These are phyloP conservation scores for Microctenopoma steveboyesi DNA, from an alignment of 2,797 vertebrate genomes.

Conservation along the genomic window DNA sequence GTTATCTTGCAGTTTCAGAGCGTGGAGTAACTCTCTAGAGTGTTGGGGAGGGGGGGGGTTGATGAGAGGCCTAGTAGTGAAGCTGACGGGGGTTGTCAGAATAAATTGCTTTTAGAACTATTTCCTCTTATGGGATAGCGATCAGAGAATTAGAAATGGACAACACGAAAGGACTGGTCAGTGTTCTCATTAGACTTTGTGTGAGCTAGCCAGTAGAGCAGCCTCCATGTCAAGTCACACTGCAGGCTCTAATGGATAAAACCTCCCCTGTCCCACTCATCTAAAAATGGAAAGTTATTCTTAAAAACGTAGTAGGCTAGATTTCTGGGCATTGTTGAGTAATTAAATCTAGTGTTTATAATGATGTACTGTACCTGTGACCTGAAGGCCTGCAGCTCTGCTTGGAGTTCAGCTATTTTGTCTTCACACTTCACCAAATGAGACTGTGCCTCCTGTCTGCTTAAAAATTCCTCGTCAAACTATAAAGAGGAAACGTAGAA, in stretches of 20 bases:
- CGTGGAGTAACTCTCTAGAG: slow-evolving; percentile 66
- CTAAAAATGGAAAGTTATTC: slow-evolving; percentile 35
- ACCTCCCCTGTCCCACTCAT: slow-evolving; percentile 42
- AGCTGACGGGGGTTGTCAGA: slow-evolving; percentile 74
- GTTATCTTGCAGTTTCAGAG: slow-evolving; percentile 73
- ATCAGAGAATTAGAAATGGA: slow-evolving; percentile 85
- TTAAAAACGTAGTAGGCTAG: slow-evolving; percentile 26
- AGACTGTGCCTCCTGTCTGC: slow-evolving; percentile 92
- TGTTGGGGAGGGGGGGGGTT: slow-evolving; percentile 12
- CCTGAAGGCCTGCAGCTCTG: slow-evolving; percentile 90
- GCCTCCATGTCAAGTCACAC: slow-evolving; percentile 62
- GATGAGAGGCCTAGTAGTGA: slow-evolving; percentile 32
- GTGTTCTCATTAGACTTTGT: slow-evolving; percentile 85
- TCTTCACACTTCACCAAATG: slow-evolving; percentile 90
- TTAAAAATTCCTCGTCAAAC: slow-evolving; percentile 93
- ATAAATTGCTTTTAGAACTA: slow-evolving; percentile 87
- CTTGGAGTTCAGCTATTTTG: slow-evolving; percentile 89
- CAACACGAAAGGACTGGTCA: slow-evolving; percentile 78
- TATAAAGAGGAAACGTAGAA: too few relatives aligned
- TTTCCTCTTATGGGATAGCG: slow-evolving; percentile 86
- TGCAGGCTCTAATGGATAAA: slow-evolving; percentile 55
- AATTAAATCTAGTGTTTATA: slow-evolving; percentile 16
- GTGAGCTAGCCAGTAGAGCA: slow-evolving; percentile 68
- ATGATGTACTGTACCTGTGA: slow-evolving; percentile 81
- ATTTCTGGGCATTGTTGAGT: slow-evolving; percentile 21